phyloP scores from a whole-genome alignment of 1,140 invertebrate genomes.

The Maconellicoccus hirsutus region DNA sequence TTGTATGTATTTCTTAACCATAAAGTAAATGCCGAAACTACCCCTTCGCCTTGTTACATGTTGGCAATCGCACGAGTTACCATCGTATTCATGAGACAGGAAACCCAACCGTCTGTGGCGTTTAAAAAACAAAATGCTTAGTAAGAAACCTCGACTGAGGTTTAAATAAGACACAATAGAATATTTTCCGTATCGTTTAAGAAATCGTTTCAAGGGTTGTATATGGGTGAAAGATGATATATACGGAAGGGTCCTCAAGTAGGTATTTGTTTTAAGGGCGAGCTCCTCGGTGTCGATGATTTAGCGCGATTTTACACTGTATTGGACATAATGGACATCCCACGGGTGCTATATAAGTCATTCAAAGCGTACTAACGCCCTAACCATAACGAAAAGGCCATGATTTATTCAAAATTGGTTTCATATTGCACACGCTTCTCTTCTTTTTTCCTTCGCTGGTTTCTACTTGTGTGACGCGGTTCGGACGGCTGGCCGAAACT shows the following conservation, averaged over 20 bases:
- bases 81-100: no score
- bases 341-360: slow-evolving; percentile 20
- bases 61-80: no score
- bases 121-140: no score
- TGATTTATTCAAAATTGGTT: slow-evolving; percentile 21
- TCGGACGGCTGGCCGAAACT: no score
- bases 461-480: not conserved
- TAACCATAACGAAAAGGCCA: slow-evolving; percentile 21
- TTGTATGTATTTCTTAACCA: no score
- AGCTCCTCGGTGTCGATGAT: not conserved
- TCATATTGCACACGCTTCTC: slow-evolving; percentile 12
- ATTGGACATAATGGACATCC: slow-evolving; percentile 18
- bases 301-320: slow-evolving; percentile 14
- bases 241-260: not conserved
- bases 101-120: no score
- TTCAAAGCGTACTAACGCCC: slow-evolving; percentile 6
- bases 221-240: slow-evolving; percentile 11
- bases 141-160: no score
- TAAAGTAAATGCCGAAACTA: no score
- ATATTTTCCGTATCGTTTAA: not conserved
- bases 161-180: not conserved
- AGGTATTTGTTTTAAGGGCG: not conserved
- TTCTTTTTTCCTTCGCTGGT: not conserved
- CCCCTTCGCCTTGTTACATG: no score
- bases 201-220: not conserved